Conservation (phyloP, 2,888 invertebrate species). For the Villa cingulata region DNA sequence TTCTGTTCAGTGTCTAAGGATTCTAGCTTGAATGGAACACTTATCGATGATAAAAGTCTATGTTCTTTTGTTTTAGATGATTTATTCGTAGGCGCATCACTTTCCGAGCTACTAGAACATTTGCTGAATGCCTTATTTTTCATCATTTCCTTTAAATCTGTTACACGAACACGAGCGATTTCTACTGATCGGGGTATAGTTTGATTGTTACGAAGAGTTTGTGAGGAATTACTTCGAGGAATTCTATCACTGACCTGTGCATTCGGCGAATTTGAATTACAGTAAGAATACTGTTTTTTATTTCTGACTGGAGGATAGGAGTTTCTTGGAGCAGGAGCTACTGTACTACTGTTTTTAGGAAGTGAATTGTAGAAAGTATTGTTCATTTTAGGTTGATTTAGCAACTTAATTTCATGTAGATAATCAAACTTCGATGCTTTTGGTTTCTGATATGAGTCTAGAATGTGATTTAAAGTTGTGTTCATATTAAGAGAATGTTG, state of each 20-base stretch:
- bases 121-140: conserved; percentile 28
- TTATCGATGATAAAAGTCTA: conserved; percentile 40
- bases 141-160: conserved; percentile 34
- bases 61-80: conserved; percentile 33
- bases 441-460: conserved; percentile 6
- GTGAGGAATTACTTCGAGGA: conserved; percentile 49
- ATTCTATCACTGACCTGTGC: conserved; percentile 36
- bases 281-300: conserved; percentile 36
- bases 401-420: conserved; percentile 32
- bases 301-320: conserved; percentile 47
- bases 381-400: conserved; percentile 29
- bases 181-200: conserved; percentile 33
- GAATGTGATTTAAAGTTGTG: conserved; percentile 18
- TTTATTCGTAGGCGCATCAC: conserved; percentile 42
- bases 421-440: conserved; percentile 29
- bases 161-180: conserved; percentile 32
- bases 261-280: conserved; percentile 7
- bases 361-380: conserved; percentile 30
- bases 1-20: conserved; percentile 25
- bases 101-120: conserved; percentile 40
- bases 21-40: conserved; percentile 52
- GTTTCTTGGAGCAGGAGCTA: conserved; percentile 47
- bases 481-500: conserved; percentile 9
- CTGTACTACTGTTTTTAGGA: conserved; percentile 39
- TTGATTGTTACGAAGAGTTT: conserved; percentile 37